These are phyloP conservation scores for Temnothorax longispinosus DNA, from an alignment of 1,140 invertebrate genomes.

Conservation along the genomic window DNA sequence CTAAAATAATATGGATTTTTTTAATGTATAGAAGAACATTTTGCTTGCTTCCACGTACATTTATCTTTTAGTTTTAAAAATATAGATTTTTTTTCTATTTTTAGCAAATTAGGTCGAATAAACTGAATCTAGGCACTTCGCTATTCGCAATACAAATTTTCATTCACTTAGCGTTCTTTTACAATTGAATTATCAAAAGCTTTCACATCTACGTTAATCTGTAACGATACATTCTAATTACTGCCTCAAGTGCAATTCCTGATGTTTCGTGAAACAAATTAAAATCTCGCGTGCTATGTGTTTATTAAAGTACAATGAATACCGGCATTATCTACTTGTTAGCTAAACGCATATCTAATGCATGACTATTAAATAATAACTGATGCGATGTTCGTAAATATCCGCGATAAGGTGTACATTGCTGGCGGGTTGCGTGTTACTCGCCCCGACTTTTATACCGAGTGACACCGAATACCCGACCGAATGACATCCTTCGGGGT, in stretches of 20 bases:
- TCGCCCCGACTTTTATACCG: constrained; percentile 4
- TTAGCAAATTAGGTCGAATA: not conserved
- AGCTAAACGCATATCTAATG: not conserved
- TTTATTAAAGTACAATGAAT: not conserved
- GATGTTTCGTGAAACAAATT: not conserved
- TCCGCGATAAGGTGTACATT: constrained; percentile 40
- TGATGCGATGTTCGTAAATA: constrained; percentile 5
- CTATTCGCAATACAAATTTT: not conserved
- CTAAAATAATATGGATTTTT: not conserved
- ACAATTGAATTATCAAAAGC: not conserved
- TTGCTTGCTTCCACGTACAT: not conserved
- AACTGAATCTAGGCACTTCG: not conserved
- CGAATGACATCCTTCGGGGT: constrained; percentile 49
- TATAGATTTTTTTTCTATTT: not conserved
- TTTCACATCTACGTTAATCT: not conserved
- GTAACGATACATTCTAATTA: not conserved
- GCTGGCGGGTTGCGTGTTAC: not conserved
- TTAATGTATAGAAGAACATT: not conserved
- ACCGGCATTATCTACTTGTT: constrained; percentile 13
- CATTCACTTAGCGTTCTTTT: not conserved
- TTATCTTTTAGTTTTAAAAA: not conserved
- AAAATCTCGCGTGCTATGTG: not conserved
- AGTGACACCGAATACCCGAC: constrained; percentile 24
- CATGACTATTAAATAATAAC: constrained; percentile 22
- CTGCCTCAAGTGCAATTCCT: not conserved